Evolutionary conservation across 2,888 invertebrate species (phyloP).

Genomic region (Toxonevra muliebris): DNA sequence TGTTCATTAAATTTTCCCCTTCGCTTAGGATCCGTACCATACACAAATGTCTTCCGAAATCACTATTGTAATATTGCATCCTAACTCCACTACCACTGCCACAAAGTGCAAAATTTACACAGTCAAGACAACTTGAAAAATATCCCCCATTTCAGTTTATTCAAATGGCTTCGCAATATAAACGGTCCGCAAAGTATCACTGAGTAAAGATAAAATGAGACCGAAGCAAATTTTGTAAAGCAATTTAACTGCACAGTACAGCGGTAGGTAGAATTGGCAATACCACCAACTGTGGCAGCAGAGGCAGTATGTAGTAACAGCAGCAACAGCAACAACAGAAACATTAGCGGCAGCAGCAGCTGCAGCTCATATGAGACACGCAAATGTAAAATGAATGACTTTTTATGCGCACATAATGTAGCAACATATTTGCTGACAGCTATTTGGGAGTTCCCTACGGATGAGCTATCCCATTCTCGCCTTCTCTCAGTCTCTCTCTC

Average conservation of each 20-base stretch:
- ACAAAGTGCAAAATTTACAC: too few relatives aligned
- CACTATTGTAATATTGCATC: too few relatives aligned
- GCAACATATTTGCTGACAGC: background rate
- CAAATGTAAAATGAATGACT: slow-evolving; percentile 1
- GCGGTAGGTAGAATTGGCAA: background rate
- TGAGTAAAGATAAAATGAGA: background rate
- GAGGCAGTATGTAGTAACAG: background rate
- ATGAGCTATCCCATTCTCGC: background rate
- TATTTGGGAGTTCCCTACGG: background rate
- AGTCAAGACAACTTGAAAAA: too few relatives aligned
- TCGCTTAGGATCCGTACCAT: too few relatives aligned
- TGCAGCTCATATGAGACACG: background rate
- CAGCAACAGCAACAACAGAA: background rate
- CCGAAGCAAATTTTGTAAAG: background rate
- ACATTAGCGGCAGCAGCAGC: background rate
- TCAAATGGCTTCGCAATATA: too few relatives aligned
- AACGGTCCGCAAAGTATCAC: too few relatives aligned
- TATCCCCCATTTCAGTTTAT: too few relatives aligned
- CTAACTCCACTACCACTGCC: too few relatives aligned
- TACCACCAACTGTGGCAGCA: background rate
- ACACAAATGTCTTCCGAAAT: too few relatives aligned
- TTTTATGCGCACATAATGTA: slow-evolving; percentile 1
- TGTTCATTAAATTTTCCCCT: too few relatives aligned
- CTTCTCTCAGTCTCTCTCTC: too few relatives aligned
- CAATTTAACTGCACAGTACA: background rate